Evolutionary conservation across 2,888 invertebrate genomes (phyloP).

Genomic region (Oscheius myriophilus): DNA sequence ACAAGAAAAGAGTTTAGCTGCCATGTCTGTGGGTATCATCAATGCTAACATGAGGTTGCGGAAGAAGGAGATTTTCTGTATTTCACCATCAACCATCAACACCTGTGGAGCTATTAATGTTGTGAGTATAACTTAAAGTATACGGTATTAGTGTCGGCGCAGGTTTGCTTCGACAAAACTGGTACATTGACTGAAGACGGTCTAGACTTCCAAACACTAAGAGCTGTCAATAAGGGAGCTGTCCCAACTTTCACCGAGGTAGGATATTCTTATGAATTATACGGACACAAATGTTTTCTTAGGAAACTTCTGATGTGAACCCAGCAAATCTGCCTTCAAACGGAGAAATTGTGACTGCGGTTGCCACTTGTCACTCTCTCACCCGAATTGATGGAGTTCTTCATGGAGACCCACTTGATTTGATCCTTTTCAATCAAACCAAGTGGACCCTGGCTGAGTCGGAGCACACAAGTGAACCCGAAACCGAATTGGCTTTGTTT

Average conservation of each 20-base stretch:
- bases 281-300: background rate
- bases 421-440: slow-evolving; percentile 75
- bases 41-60: slow-evolving; percentile 73
- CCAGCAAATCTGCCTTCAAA: slow-evolving; percentile 18
- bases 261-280: background rate
- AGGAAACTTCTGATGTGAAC: slow-evolving; percentile 20
- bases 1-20: slow-evolving; percentile 71
- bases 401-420: slow-evolving; percentile 69
- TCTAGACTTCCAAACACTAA: slow-evolving; percentile 65
- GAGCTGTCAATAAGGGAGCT: slow-evolving; percentile 31
- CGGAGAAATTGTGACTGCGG: slow-evolving; percentile 57
- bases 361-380: slow-evolving; percentile 67
- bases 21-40: slow-evolving; percentile 74
- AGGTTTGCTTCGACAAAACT: slow-evolving; percentile 75
- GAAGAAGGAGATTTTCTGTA: slow-evolving; percentile 73
- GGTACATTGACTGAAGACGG: slow-evolving; percentile 71
- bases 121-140: slow-evolving; percentile 42
- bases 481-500: slow-evolving; percentile 36
- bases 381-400: slow-evolving; percentile 81
- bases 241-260: slow-evolving; percentile 35
- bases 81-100: slow-evolving; percentile 74
- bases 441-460: slow-evolving; percentile 72
- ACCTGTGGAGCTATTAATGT: slow-evolving; percentile 73
- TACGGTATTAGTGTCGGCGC: slow-evolving; percentile 33
- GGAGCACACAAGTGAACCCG: slow-evolving; percentile 32